Conservation (phyloP, 2,888 invertebrate species). For the Ichneumon xanthorius region DNA sequence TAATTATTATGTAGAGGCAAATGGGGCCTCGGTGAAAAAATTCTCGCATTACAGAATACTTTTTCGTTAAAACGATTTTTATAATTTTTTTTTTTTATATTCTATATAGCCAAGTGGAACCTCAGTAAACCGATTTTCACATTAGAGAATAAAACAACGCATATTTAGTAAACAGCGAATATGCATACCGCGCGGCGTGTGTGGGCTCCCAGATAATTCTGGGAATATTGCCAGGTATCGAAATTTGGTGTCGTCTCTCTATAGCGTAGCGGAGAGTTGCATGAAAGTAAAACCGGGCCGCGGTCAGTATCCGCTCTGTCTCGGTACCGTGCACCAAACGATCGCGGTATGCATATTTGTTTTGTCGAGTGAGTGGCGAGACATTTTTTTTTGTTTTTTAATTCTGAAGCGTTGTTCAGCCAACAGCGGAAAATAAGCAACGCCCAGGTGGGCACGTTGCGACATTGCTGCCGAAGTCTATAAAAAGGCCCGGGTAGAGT, state of each 20-base stretch:
- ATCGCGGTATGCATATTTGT: not conserved
- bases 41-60: too few relatives aligned
- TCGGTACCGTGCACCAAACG: not conserved
- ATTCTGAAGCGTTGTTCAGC: not conserved
- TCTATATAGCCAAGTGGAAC: not conserved
- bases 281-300: slow-evolving; percentile 6
- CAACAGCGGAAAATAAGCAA: not conserved
- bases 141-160: not conserved
- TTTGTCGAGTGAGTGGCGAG: not conserved
- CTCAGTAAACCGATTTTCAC: not conserved
- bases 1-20: too few relatives aligned
- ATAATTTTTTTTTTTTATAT: too few relatives aligned
- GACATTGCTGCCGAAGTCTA: slow-evolving; percentile 44
- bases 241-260: slow-evolving; percentile 9
- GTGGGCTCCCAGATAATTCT: not conserved
- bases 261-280: not conserved
- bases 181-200: not conserved
- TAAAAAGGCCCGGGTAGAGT: slow-evolving; percentile 36
- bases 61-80: too few relatives aligned
- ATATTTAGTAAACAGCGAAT: not conserved
- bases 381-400: not conserved
- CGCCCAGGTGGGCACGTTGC: not conserved
- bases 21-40: too few relatives aligned
- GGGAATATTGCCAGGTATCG: slow-evolving; percentile 2
- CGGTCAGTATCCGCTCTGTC: not conserved